phyloP scores from a whole-genome alignment of 2,797 vertebrate species.

The Artibeus lituratus region DNA sequence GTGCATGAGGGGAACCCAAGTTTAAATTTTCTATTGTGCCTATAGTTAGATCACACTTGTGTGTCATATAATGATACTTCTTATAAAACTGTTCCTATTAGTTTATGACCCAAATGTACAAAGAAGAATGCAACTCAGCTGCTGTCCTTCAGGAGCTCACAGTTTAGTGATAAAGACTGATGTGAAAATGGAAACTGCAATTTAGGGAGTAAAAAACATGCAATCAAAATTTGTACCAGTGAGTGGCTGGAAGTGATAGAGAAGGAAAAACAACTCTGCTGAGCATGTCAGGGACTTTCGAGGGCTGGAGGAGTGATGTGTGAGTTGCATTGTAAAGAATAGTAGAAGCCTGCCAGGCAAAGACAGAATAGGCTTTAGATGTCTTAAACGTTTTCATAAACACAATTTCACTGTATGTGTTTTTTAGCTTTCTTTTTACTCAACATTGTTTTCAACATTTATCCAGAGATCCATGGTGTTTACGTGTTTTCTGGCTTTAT shows the following conservation, averaged over 20 bases:
- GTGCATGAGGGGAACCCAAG: background rate
- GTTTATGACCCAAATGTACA: background rate
- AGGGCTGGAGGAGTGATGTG: rapidly evolving
- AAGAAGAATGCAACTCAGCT: background rate
- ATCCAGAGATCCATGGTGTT: background rate
- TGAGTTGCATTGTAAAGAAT: background rate
- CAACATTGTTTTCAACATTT: background rate
- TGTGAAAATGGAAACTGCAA: background rate
- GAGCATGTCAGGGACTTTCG: background rate
- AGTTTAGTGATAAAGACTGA: background rate
- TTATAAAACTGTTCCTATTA: background rate
- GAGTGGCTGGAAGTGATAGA: background rate
- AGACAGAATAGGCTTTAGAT: background rate
- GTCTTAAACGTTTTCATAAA: background rate
- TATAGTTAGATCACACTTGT: background rate
- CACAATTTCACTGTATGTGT: background rate
- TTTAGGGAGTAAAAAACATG: no score
- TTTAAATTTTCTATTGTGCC: background rate
- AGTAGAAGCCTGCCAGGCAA: background rate
- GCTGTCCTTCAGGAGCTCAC: background rate
- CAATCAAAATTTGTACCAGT: background rate
- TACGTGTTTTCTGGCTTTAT: background rate
- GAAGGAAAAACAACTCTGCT: background rate
- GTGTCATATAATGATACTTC: background rate
- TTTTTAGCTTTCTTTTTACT: background rate